Percentiles rank a stretch among this genome's conserved stretches.
Conservation (phyloP, 2,797 vertebrate genomes). For the Poecilia gillii region DNA sequence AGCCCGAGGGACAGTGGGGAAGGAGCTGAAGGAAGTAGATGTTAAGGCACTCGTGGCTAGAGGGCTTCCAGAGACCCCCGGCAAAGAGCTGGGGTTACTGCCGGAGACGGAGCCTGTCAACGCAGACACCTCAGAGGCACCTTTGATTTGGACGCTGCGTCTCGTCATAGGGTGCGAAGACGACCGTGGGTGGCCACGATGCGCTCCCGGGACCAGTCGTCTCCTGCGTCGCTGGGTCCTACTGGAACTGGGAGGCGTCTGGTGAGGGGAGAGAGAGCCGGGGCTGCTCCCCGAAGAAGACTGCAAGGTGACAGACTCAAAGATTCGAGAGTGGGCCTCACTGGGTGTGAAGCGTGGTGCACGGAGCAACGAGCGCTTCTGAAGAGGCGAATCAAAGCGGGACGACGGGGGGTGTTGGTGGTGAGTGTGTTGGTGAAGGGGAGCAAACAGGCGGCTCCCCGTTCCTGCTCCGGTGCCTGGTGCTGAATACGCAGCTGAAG, state of each 20-base stretch:
- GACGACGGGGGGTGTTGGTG: slow-evolving; percentile 80
- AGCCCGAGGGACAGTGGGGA: slow-evolving; percentile 87
- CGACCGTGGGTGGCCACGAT: slow-evolving; percentile 89
- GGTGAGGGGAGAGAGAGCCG: slow-evolving; percentile 84
- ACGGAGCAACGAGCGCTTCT: slow-evolving; percentile 92
- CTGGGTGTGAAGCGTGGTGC: slow-evolving; percentile 97
- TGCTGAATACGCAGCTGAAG: slow-evolving; percentile 83
- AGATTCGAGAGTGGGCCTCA: slow-evolving; percentile 97
- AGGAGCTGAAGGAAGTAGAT: slow-evolving; percentile 86
- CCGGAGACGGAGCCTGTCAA: slow-evolving; percentile 86
- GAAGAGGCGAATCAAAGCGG: slow-evolving; percentile 87
- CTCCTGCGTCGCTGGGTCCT: slow-evolving; percentile 78
- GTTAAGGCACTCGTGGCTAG: slow-evolving; percentile 97
- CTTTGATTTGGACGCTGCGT: slow-evolving; percentile 86
- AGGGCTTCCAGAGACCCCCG: slow-evolving; percentile 88
- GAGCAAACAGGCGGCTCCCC: slow-evolving; percentile 88
- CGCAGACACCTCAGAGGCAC: slow-evolving; percentile 83
- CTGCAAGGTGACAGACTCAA: slow-evolving; percentile 94
- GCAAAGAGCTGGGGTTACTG: slow-evolving; percentile 88
- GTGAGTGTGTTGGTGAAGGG: slow-evolving; percentile 84
- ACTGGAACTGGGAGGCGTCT: slow-evolving; percentile 77
- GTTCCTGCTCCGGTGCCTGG: slow-evolving; percentile 74
- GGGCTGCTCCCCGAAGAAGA: slow-evolving; percentile 83
- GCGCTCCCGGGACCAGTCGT: slow-evolving; percentile 73
- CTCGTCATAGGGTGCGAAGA: slow-evolving; percentile 98